Base-by-base conservation (phyloP, 2,888 invertebrate species). In the Tholera decimalis region DNA sequence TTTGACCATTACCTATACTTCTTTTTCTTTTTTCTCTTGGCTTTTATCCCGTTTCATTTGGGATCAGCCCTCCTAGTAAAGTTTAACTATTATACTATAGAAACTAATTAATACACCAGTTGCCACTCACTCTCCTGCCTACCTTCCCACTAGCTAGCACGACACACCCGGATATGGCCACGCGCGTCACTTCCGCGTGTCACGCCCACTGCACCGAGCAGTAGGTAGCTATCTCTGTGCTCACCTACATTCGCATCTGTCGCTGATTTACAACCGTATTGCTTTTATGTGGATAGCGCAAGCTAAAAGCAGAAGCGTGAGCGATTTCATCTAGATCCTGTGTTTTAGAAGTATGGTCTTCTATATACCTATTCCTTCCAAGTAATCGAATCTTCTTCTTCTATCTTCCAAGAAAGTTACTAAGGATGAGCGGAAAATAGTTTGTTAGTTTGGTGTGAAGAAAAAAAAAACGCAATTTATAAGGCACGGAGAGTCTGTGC, bases 221-320 rank as follows among this genome's bases (percentile, higher is more conserved):
- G n/a, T 9, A 24, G 20, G 43, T 24, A 65, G 22, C 13, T 22
- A 28, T 28, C 35, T 35, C 18, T 30, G 22, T 49, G 35, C 66
- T 77, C 66, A 69, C 76, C 61, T 66, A 68, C 50, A 68, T 76
- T 75, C 50, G 60, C 63, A 77, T 80, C 75, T 79, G 75, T 68
- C 46, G 54, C 50, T 75, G 66, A 73, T 62, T 61, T 66, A 72
- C 49, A 58, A 49, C 76, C 15, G 43, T 26, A 57, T 47, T 39
- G 54, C 47, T 33, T 49, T 35, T 35, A 46, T 49, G 1, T 7
- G 26, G 1, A 6, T 33, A 56, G 47, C 15, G 1, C 47, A 11
- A 61, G 44, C 0, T 3, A 46, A 2, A 26, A 53, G 61, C 30
- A 22, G 24, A 0, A 37, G 61, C 53, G 51, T 9, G 15, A 37